Evolutionary conservation across 1,140 invertebrate genomes (phyloP).

Genomic region (Bombyx mandarina): DNA sequence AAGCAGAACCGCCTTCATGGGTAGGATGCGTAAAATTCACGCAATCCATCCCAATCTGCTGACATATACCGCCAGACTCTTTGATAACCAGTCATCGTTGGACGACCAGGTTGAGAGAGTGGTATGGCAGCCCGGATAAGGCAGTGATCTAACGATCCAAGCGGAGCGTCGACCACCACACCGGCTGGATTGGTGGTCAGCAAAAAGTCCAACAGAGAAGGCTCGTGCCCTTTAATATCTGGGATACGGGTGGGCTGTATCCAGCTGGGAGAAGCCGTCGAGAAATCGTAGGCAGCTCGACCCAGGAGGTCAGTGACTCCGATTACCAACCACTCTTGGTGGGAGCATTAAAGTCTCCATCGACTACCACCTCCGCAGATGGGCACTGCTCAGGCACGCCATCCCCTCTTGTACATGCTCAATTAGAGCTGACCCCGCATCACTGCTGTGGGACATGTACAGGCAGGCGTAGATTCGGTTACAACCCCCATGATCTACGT

Average conservation of each 20-base stretch:
- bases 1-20: slow-evolving; percentile 1
- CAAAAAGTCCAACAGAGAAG: too few species aligned
- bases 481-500: neutral
- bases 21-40: slow-evolving; percentile 5
- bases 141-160: slow-evolving; percentile 2
- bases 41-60: slow-evolving; percentile 4
- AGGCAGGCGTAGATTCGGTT: neutral
- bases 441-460: neutral
- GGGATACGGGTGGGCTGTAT: neutral
- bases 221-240: neutral
- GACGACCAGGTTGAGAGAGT: neutral
- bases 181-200: too few species aligned
- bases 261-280: too few species aligned
- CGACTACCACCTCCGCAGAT: too few species aligned
- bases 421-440: neutral
- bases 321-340: too few species aligned
- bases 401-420: neutral
- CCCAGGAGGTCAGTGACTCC: too few species aligned
- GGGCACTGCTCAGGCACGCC: neutral
- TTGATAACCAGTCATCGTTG: neutral
- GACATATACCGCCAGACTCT: neutral
- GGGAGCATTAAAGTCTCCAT: too few species aligned
- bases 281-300: too few species aligned
- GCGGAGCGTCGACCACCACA: too few species aligned
- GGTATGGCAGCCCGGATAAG: neutral